These are phyloP conservation scores for Leptosomus discolor DNA, from an alignment of 2,113 vertebrate genomes.

Conservation along the genomic window DNA sequence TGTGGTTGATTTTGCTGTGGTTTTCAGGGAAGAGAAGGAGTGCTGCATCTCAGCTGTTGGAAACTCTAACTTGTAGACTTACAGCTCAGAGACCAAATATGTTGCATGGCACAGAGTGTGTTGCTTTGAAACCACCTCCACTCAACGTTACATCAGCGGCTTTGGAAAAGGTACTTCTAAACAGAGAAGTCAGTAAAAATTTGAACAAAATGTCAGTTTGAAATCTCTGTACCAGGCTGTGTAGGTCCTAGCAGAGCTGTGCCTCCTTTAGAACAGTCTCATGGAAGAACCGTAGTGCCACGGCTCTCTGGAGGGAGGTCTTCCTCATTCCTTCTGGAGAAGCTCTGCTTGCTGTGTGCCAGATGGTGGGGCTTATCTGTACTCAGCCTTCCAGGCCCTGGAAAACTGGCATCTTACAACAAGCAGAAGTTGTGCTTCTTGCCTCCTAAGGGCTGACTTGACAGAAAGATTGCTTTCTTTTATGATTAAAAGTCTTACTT, in stretches of 20 bases:
- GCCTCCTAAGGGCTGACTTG: neutral
- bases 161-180: neutral
- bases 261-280: neutral
- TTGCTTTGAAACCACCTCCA: neutral
- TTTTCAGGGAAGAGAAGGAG: neutral
- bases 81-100: neutral
- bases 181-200: neutral
- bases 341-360: neutral
- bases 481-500: neutral
- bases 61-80: neutral
- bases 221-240: neutral
- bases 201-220: neutral
- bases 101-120: neutral
- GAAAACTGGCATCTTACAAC: neutral
- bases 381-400: neutral
- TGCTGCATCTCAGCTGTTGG: accelerated
- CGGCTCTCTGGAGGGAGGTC: neutral
- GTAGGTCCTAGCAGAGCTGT: neutral
- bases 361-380: neutral
- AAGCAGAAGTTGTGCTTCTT: neutral
- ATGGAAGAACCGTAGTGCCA: neutral
- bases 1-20: neutral
- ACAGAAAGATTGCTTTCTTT: neutral
- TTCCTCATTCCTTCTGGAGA: neutral
- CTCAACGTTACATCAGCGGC: neutral